Conservation (phyloP, 2,888 invertebrate genomes). For the Tiphia femorata region DNA sequence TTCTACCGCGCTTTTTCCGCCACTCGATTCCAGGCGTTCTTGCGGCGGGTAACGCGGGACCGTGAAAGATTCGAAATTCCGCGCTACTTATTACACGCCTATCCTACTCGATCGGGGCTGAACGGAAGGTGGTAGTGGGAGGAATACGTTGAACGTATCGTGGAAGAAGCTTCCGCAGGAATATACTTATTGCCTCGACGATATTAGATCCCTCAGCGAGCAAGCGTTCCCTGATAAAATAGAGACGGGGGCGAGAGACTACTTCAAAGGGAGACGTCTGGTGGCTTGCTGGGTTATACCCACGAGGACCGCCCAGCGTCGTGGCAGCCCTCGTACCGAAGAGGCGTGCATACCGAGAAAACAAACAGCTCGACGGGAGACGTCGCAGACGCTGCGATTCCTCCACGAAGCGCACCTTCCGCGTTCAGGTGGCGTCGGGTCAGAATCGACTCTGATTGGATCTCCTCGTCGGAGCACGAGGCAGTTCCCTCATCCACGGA, state of each 20-base stretch:
- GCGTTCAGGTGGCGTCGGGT: neutral
- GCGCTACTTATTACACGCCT: too few relatives aligned
- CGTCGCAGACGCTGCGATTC: neutral
- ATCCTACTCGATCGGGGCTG: too few relatives aligned
- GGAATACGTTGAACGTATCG: slow-evolving; percentile 8
- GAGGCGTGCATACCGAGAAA: slow-evolving; percentile 23
- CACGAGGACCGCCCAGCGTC: slow-evolving; percentile 32
- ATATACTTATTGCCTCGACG: slow-evolving; percentile 39
- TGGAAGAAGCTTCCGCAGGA: slow-evolving; percentile 15
- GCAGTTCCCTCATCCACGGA: too few relatives aligned
- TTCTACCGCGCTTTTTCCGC: too few relatives aligned
- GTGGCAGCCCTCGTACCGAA: neutral
- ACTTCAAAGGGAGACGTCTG: slow-evolving; percentile 50
- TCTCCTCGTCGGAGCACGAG: too few relatives aligned
- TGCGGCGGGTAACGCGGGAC: too few relatives aligned
- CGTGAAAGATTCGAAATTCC: too few relatives aligned
- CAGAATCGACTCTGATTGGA: slow-evolving; percentile 8
- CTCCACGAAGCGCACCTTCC: neutral
- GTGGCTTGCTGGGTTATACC: slow-evolving; percentile 40
- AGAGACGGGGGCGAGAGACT: slow-evolving; percentile 36
- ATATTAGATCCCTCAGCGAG: slow-evolving; percentile 53
- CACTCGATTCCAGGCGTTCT: too few relatives aligned
- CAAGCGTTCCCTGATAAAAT: slow-evolving; percentile 51
- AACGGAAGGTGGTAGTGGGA: slow-evolving; percentile 9
- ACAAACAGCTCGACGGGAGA: slow-evolving; percentile 7